Percentiles rank a stretch among this genome's conserved stretches.
Conservation (phyloP, 2,888 invertebrate genomes). For the Entomobrya multifasciata region DNA sequence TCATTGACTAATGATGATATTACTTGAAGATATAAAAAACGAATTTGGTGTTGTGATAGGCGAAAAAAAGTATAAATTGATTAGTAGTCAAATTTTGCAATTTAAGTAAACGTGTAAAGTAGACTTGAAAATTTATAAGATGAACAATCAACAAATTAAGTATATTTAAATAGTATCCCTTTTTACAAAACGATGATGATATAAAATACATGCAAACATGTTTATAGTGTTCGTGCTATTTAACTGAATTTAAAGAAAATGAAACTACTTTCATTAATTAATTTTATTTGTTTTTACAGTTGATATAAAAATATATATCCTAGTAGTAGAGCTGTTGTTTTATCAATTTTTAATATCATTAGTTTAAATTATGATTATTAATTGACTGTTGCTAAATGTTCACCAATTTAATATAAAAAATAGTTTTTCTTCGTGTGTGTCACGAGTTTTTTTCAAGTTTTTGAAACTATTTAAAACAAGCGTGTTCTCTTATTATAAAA, state of each 20-base stretch:
- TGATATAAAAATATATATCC: slow-evolving; percentile 25
- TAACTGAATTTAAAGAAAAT: not conserved
- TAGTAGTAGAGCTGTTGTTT: slow-evolving; percentile 9
- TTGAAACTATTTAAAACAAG: slow-evolving; percentile 50
- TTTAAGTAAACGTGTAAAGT: slow-evolving; percentile 32
- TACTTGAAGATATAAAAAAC: slow-evolving; percentile 33
- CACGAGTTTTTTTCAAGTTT: slow-evolving; percentile 45
- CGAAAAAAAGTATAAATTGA: slow-evolving; percentile 30
- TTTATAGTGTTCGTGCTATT: slow-evolving; percentile 67
- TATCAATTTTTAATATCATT: slow-evolving; percentile 19
- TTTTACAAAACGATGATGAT: too few relatives aligned
- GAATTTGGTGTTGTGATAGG: slow-evolving; percentile 66
- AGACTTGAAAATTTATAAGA: slow-evolving; percentile 24
- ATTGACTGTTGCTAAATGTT: slow-evolving; percentile 55
- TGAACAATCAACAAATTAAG: slow-evolving; percentile 63
- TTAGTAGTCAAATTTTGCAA: slow-evolving; percentile 63
- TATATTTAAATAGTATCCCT: slow-evolving; percentile 43
- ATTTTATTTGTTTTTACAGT: slow-evolving; percentile 59
- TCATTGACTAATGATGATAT: slow-evolving; percentile 50
- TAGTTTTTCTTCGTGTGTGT: not conserved
- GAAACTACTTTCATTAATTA: slow-evolving; percentile 22
- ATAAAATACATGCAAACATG: slow-evolving; percentile 50
- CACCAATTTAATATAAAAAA: slow-evolving; percentile 18
- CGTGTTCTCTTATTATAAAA: slow-evolving; percentile 47
- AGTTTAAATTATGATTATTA: slow-evolving; percentile 43